Percentiles rank a stretch among this genome's conserved stretches.
Evolutionary conservation across 1,140 invertebrate genomes (phyloP).

Genomic region (Onthophagus taurus): DNA sequence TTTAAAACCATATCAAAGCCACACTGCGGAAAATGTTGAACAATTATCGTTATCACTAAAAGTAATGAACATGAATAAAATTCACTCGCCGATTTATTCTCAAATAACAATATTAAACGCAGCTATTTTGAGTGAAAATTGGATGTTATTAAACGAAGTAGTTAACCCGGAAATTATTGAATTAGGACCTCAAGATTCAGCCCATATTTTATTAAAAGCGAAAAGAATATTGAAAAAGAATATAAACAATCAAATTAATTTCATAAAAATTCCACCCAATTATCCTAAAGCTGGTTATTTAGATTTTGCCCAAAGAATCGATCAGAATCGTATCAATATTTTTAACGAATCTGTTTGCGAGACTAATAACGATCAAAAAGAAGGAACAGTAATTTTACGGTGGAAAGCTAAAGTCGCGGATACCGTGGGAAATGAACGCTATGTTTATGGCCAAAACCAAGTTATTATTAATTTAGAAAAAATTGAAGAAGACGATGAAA

Average conservation of each 20-base stretch:
- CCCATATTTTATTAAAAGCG: slow-evolving; percentile 43
- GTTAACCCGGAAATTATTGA: slow-evolving; percentile 35
- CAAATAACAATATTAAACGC: slow-evolving; percentile 51
- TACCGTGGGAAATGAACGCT: slow-evolving; percentile 33
- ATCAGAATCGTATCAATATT: slow-evolving; percentile 26
- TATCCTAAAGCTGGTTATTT: slow-evolving; percentile 27
- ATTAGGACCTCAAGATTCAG: slow-evolving; percentile 44
- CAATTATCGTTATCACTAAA: slow-evolving; percentile 52
- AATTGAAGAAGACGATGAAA: slow-evolving; percentile 11
- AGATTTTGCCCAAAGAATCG: slow-evolving; percentile 28
- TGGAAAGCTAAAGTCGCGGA: slow-evolving; percentile 42
- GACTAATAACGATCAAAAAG: slow-evolving; percentile 17
- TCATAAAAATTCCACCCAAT: slow-evolving; percentile 16
- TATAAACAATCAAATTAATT: slow-evolving; percentile 35
- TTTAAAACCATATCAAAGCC: slow-evolving; percentile 43
- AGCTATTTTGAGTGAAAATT: slow-evolving; percentile 44
- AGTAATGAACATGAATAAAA: slow-evolving; percentile 56
- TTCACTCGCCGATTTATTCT: slow-evolving; percentile 47
- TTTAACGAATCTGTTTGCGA: slow-evolving; percentile 20
- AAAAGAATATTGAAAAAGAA: slow-evolving; percentile 22
- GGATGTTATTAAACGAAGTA: slow-evolving; percentile 40
- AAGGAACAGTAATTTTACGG: slow-evolving; percentile 41
- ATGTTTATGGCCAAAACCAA: slow-evolving; percentile 43
- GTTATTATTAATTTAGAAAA: slow-evolving; percentile 26
- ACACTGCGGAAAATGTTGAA: slow-evolving; percentile 39